Evolutionary conservation across 2,113 vertebrate genomes (phyloP).

Genomic region (Otus sunia): DNA sequence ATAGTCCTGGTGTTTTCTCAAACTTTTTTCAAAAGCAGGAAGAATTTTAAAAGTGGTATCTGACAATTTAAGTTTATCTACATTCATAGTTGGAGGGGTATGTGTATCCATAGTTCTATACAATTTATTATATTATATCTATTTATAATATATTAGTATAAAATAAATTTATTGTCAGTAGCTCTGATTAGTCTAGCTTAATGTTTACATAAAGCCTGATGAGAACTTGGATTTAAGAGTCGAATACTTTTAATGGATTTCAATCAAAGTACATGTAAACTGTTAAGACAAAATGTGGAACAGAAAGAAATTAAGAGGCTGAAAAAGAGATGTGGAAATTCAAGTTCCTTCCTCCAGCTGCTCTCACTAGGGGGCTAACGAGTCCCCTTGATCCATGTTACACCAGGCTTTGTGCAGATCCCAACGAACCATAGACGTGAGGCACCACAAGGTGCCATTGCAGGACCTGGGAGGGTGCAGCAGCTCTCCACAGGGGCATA

Average conservation of each 20-base stretch:
- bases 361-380: not conserved
- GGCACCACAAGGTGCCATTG: not conserved
- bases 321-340: not conserved
- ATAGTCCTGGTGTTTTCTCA: not conserved
- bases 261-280: not conserved
- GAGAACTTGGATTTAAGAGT: not conserved
- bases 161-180: not conserved
- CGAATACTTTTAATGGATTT: not conserved
- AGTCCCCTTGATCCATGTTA: not conserved
- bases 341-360: not conserved
- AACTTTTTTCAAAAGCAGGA: not conserved
- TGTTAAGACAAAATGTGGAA: not conserved
- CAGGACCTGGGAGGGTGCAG: not conserved
- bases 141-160: not conserved
- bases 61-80: not conserved
- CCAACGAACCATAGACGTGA: accelerated
- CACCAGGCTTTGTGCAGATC: not conserved
- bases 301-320: not conserved
- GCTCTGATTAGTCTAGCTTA: not conserved
- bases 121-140: not conserved
- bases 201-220: not conserved
- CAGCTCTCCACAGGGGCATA: accelerated
- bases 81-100: not conserved
- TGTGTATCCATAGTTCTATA: not conserved
- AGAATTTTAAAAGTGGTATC: not conserved